A percentile compares a stretch with the other conserved stretches of the same genome.
phyloP scores from a whole-genome alignment of 2,888 invertebrate species.

The Campopleginae sp. region DNA sequence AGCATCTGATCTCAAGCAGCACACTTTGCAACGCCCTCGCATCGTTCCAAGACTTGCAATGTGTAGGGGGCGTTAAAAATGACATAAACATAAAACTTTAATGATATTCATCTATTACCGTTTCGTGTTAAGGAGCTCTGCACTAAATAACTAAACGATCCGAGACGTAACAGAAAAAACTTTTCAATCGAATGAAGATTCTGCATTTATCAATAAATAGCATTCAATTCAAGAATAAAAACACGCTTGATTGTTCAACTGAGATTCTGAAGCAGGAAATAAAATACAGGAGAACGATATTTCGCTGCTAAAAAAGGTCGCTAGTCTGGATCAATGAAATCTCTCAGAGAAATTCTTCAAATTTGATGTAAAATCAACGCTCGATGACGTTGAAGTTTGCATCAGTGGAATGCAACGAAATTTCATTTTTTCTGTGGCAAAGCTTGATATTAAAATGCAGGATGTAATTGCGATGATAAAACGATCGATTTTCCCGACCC shows the following conservation, averaged over 20 bases:
- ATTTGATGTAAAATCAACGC: too few species aligned
- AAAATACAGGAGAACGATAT: too few species aligned
- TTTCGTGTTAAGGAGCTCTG: background rate
- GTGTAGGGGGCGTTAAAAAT: conserved; percentile 1
- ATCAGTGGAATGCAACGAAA: too few species aligned
- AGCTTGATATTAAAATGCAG: too few species aligned
- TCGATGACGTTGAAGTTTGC: too few species aligned
- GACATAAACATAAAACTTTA: conserved; percentile 12
- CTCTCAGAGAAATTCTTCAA: background rate
- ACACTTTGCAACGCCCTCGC: conserved; percentile 18
- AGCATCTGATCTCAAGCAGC: conserved; percentile 60
- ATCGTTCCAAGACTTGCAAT: background rate
- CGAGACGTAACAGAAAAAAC: background rate
- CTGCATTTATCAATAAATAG: background rate
- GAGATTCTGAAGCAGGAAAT: too few species aligned
- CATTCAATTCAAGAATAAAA: background rate
- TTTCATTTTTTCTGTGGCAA: too few species aligned
- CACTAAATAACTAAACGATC: background rate
- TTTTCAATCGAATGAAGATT: background rate
- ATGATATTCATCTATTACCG: background rate
- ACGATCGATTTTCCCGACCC: too few species aligned
- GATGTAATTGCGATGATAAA: too few species aligned
- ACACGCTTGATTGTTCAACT: background rate
- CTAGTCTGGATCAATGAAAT: background rate
- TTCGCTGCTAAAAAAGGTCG: background rate